phyloP scores from a whole-genome alignment of 2,113 vertebrate species.

The Maccullochella peelii region DNA sequence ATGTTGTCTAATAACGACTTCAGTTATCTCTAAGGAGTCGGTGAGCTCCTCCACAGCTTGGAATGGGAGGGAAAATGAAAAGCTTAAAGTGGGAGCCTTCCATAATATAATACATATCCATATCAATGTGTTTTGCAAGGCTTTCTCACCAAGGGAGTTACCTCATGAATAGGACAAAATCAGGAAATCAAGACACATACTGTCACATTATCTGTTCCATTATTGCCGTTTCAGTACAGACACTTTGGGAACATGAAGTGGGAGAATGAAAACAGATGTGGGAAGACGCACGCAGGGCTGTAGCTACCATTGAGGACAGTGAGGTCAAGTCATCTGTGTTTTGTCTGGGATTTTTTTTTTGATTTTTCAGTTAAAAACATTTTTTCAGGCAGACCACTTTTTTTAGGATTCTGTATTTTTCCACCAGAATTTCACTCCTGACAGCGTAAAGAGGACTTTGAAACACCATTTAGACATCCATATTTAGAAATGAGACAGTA shows the following conservation, averaged over 20 bases:
- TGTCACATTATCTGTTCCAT: conserved; percentile 34
- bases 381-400: background rate
- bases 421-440: background rate
- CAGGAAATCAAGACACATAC: conserved; percentile 31
- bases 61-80: conserved; percentile 33
- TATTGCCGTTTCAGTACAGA: conserved; percentile 22
- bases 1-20: conserved; percentile 28
- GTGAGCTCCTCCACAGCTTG: background rate
- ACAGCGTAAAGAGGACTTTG: background rate
- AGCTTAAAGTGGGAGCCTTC: conserved; percentile 27
- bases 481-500: background rate
- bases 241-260: background rate
- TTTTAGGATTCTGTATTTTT: background rate
- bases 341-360: background rate
- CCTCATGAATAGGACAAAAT: conserved; percentile 40
- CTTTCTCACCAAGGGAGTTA: conserved; percentile 22
- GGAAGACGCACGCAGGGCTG: background rate
- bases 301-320: background rate
- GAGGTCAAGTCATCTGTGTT: background rate
- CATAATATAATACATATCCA: conserved; percentile 24
- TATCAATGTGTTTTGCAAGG: conserved; percentile 35
- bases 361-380: background rate
- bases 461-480: background rate
- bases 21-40: conserved; percentile 14
- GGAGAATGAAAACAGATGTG: background rate